A percentile compares a stretch with the other conserved stretches of the same genome.
These are phyloP conservation scores for Bos indicus DNA, from an alignment of 2,113 vertebrate genomes.

Conservation along the genomic window DNA sequence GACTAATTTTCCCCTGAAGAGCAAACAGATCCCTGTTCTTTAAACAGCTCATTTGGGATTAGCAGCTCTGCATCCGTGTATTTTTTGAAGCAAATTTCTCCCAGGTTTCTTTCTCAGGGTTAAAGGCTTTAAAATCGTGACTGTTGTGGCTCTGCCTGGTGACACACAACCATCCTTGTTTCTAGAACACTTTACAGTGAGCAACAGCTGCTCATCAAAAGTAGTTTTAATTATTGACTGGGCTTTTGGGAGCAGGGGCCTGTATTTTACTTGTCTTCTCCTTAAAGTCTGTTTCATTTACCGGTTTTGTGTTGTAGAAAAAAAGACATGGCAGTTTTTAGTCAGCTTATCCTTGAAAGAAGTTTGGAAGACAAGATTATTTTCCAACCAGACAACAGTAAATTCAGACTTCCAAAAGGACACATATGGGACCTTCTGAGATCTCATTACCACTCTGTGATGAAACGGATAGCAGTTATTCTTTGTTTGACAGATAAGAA, in stretches of 20 bases:
- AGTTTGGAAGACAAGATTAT: background rate
- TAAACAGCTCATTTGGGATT: slow-evolving; percentile 22
- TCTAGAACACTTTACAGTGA: background rate
- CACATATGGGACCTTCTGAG: background rate
- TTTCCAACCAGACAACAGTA: background rate
- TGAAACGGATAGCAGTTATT: background rate
- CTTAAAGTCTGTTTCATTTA: background rate
- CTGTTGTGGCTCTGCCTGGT: background rate
- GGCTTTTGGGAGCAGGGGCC: background rate
- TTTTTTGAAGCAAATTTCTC: background rate
- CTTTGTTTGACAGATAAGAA: background rate
- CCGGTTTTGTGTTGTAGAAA: background rate
- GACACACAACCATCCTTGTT: background rate
- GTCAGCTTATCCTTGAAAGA: background rate
- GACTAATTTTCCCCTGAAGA: background rate
- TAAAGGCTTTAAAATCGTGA: background rate
- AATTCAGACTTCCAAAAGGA: background rate
- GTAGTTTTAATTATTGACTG: background rate
- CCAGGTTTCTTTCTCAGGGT: background rate
- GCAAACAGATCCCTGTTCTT: slow-evolving; percentile 5
- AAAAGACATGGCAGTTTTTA: background rate
- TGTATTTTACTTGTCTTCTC: background rate
- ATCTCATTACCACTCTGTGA: background rate
- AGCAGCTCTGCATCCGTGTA: background rate
- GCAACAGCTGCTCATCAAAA: background rate